Conservation (phyloP, 2,797 vertebrate species). For the Brotogeris chrysoptera region DNA sequence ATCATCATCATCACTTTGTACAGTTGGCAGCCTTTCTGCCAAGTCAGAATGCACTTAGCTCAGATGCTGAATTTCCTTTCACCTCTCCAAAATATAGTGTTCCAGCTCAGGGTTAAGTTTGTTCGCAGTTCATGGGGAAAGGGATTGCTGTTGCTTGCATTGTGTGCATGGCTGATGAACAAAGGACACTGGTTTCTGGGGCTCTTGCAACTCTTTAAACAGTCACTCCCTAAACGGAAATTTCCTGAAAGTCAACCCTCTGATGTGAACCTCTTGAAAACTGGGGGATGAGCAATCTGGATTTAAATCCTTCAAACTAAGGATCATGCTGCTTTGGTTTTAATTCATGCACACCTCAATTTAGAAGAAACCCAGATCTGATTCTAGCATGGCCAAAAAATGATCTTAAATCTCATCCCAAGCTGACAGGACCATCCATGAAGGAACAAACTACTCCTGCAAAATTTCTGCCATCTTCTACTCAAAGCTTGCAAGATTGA, state of each 20-base stretch:
- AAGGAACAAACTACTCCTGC: neutral
- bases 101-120: conserved; percentile 54
- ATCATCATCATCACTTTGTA: conserved; percentile 1
- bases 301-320: neutral
- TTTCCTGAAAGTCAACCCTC: conserved; percentile 21
- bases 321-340: neutral
- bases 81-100: conserved; percentile 18
- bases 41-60: conserved; percentile 22
- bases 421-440: neutral
- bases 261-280: conserved; percentile 4
- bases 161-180: conserved; percentile 21
- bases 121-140: conserved; percentile 20
- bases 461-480: neutral
- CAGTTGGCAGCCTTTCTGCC: conserved; percentile 7
- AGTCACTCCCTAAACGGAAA: neutral
- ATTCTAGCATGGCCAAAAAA: neutral
- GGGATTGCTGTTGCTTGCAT: neutral
- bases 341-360: neutral
- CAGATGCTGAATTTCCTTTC: conserved; percentile 51
- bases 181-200: conserved; percentile 38
- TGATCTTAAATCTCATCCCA: neutral
- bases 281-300: neutral
- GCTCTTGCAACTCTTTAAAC: conserved; percentile 19
- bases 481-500: neutral
- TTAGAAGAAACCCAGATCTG: neutral